phyloP scores from a whole-genome alignment of 2,888 invertebrate species.

The Drosophila multiciliata region DNA sequence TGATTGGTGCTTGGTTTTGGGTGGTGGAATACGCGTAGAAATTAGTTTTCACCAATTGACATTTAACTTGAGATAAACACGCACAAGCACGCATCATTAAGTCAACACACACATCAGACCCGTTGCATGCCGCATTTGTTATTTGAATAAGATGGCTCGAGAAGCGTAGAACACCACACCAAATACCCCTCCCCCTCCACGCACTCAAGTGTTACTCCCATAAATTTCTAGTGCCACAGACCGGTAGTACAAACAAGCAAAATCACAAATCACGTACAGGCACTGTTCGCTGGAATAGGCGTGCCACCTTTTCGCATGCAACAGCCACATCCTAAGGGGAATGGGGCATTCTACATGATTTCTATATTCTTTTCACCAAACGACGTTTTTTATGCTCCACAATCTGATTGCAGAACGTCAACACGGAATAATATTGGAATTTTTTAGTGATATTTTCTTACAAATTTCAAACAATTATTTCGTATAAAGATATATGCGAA shows the following conservation, averaged over 20 bases:
- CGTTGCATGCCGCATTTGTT: slow-evolving; percentile 75
- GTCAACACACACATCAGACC: slow-evolving; percentile 70
- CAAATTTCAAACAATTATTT: background rate
- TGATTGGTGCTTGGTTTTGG: background rate
- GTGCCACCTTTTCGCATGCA: slow-evolving; percentile 30
- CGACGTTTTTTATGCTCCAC: background rate
- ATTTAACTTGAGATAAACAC: slow-evolving; percentile 82
- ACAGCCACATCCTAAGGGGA: background rate
- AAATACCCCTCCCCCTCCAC: background rate
- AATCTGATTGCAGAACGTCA: background rate
- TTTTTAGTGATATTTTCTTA: background rate
- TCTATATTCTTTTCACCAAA: background rate
- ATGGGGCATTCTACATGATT: background rate
- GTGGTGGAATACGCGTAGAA: slow-evolving; percentile 45
- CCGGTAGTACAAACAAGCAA: slow-evolving; percentile 59
- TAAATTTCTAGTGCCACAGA: slow-evolving; percentile 4
- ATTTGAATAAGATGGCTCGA: slow-evolving; percentile 64
- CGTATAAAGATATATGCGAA: background rate
- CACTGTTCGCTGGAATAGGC: slow-evolving; percentile 19
- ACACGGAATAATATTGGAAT: background rate
- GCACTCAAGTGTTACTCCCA: slow-evolving; percentile 16
- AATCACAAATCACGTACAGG: slow-evolving; percentile 73
- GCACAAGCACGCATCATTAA: slow-evolving; percentile 79
- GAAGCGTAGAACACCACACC: slow-evolving; percentile 3
- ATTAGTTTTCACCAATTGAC: slow-evolving; percentile 80